A percentile compares a stretch with the other conserved stretches of the same genome.
Evolutionary conservation across 2,888 invertebrate genomes (phyloP).

Genomic region (Entomobrya proxima): DNA sequence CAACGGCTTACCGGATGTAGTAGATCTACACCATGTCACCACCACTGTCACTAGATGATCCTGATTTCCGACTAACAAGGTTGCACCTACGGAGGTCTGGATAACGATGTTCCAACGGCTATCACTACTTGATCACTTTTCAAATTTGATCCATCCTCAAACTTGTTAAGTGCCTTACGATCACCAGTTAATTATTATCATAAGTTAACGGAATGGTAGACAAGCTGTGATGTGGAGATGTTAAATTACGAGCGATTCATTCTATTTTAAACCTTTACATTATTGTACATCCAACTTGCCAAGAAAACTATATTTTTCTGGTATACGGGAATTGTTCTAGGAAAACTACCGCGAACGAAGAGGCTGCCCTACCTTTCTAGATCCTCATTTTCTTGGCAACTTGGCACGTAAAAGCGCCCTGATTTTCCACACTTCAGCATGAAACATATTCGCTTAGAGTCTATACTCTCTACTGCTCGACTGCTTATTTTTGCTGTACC

Average conservation of each 20-base stretch:
- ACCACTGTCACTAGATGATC: too few relatives aligned
- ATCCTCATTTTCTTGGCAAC: background rate
- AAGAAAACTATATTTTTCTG: background rate
- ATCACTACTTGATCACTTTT: too few relatives aligned
- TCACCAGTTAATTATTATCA: too few relatives aligned
- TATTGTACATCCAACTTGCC: background rate
- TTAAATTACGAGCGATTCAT: slow-evolving; percentile 3
- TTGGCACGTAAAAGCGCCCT: slow-evolving; percentile 30
- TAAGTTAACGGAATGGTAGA: slow-evolving; percentile 20
- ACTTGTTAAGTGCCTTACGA: too few relatives aligned
- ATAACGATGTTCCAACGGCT: too few relatives aligned
- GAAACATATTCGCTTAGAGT: background rate
- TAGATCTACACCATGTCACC: too few relatives aligned
- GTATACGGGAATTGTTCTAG: background rate
- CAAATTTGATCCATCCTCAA: too few relatives aligned
- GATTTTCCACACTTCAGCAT: background rate
- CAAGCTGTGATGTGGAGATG: slow-evolving; percentile 38
- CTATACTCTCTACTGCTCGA: background rate
- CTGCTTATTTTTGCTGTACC: background rate
- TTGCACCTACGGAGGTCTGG: too few relatives aligned
- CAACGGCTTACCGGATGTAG: too few relatives aligned
- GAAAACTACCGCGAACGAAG: background rate
- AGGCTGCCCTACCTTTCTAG: background rate
- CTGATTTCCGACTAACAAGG: too few relatives aligned
- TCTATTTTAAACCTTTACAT: background rate